Percentiles rank a stretch among this genome's conserved stretches.
phyloP scores from a whole-genome alignment of 2,888 invertebrate species.

The Eledona agricola region DNA sequence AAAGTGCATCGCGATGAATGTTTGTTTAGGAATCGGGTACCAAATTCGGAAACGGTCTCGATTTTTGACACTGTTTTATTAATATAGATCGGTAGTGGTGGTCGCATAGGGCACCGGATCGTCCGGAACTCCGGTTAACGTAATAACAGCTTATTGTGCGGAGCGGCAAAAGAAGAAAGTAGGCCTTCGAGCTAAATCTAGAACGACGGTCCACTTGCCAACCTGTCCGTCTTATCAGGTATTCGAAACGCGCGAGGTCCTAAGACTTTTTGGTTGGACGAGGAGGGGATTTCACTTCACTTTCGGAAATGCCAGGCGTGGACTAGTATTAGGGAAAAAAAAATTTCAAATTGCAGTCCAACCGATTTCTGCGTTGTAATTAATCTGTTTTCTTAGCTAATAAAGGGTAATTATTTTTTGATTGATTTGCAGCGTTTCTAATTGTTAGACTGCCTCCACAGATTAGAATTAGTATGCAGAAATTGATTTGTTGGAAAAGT shows the following conservation, averaged over 20 bases:
- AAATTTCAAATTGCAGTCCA: too few species aligned
- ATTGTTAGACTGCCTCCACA: too few species aligned
- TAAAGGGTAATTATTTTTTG: too few species aligned
- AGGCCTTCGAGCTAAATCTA: constrained; percentile 40
- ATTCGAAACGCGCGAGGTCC: constrained; percentile 19
- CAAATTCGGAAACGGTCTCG: too few species aligned
- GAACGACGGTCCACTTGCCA: constrained; percentile 47
- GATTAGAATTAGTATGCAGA: too few species aligned
- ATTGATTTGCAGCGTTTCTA: too few species aligned
- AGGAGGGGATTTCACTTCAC: constrained; percentile 16
- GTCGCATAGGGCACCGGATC: constrained; percentile 1
- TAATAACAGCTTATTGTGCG: constrained; percentile 30
- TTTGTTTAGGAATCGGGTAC: too few species aligned
- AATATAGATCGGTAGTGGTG: constrained; percentile 8
- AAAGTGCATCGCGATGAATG: background rate
- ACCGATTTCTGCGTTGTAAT: too few species aligned
- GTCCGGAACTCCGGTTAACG: constrained; percentile 21
- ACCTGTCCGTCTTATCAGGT: constrained; percentile 29
- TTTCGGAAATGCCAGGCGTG: too few species aligned
- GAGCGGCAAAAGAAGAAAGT: constrained; percentile 41
- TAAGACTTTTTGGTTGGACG: background rate
- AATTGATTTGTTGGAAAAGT: too few species aligned
- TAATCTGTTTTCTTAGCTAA: too few species aligned
- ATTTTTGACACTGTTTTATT: constrained; percentile 27
- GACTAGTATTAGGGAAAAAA: too few species aligned